Evolutionary conservation across 2,113 vertebrate genomes (phyloP).

Genomic region (Ictalurus punctatus): DNA sequence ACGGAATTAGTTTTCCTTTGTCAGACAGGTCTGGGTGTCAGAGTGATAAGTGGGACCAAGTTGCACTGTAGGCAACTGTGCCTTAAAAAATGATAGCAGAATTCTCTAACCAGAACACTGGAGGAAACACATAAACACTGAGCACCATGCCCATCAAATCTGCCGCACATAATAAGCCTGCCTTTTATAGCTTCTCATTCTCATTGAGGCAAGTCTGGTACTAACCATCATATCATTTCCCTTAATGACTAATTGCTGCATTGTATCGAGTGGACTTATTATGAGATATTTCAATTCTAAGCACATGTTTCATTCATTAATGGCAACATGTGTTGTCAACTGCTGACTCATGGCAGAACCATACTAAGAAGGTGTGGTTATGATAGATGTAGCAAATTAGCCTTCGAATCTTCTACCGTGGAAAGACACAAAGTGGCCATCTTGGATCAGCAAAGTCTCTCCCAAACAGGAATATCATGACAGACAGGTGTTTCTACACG

Average conservation of each 20-base stretch:
- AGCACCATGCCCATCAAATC: not conserved
- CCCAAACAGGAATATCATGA: no score
- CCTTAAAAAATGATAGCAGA: slow-evolving; percentile 46
- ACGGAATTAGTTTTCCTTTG: slow-evolving; percentile 60
- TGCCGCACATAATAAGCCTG: not conserved
- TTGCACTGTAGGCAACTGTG: slow-evolving; percentile 37
- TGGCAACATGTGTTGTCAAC: not conserved
- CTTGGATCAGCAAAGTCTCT: no score
- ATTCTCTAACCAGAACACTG: slow-evolving; percentile 30
- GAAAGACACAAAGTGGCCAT: no score
- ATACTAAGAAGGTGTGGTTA: no score
- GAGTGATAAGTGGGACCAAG: slow-evolving; percentile 60
- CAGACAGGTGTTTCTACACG: not conserved
- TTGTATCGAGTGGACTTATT: not conserved
- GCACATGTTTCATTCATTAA: not conserved
- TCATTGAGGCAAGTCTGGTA: not conserved
- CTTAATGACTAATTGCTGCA: not conserved
- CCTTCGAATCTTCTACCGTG: no score
- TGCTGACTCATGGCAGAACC: not conserved
- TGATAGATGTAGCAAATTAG: no score
- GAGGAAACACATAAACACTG: slow-evolving; percentile 34
- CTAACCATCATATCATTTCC: not conserved
- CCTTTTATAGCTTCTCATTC: not conserved
- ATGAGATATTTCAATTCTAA: not conserved
- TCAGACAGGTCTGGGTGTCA: slow-evolving; percentile 62